Percentiles rank a stretch among this genome's conserved stretches.
These are phyloP conservation scores for Arvicanthis niloticus DNA, from an alignment of 2,113 vertebrate genomes.

Conservation along the genomic window DNA sequence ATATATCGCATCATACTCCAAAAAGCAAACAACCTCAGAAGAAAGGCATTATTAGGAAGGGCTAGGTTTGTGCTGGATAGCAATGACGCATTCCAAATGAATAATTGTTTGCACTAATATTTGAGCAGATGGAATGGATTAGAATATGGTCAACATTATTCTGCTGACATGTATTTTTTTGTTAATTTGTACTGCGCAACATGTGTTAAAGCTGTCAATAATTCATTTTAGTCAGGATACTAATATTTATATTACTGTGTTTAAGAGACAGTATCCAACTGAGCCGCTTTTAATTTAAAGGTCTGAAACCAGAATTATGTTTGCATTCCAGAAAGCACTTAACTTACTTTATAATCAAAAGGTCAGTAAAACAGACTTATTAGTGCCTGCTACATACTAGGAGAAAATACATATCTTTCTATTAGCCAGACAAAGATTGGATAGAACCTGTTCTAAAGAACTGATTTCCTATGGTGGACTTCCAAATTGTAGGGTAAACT, in stretches of 20 bases:
- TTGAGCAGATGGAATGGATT: slow-evolving; percentile 99
- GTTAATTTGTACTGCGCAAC: slow-evolving; percentile 92
- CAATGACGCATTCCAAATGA: slow-evolving; percentile 92
- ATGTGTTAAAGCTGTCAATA: slow-evolving; percentile 91
- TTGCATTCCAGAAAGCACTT: slow-evolving; percentile 70
- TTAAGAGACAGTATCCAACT: slow-evolving; percentile 85
- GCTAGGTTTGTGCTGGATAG: slow-evolving; percentile 85
- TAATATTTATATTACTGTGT: slow-evolving; percentile 88
- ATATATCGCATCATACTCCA: slow-evolving; percentile 84
- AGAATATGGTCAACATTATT: slow-evolving; percentile 96
- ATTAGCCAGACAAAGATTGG: slow-evolving; percentile 27
- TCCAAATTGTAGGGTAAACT: slow-evolving; percentile 33
- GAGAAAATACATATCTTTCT: slow-evolving; percentile 30
- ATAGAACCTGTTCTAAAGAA: slow-evolving; percentile 49
- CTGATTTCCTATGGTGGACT: slow-evolving; percentile 52
- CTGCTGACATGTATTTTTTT: slow-evolving; percentile 91
- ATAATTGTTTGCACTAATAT: slow-evolving; percentile 94
- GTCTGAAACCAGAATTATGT: slow-evolving; percentile 78
- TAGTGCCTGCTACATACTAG: slow-evolving; percentile 45
- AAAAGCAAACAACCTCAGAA: slow-evolving; percentile 87
- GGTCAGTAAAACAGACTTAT: slow-evolving; percentile 64
- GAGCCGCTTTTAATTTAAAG: slow-evolving; percentile 82
- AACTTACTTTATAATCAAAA: slow-evolving; percentile 65
- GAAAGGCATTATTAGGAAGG: slow-evolving; percentile 87
- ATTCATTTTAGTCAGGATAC: slow-evolving; percentile 89